phyloP scores from a whole-genome alignment of 1,140 invertebrate species.

The Solen grandis region DNA sequence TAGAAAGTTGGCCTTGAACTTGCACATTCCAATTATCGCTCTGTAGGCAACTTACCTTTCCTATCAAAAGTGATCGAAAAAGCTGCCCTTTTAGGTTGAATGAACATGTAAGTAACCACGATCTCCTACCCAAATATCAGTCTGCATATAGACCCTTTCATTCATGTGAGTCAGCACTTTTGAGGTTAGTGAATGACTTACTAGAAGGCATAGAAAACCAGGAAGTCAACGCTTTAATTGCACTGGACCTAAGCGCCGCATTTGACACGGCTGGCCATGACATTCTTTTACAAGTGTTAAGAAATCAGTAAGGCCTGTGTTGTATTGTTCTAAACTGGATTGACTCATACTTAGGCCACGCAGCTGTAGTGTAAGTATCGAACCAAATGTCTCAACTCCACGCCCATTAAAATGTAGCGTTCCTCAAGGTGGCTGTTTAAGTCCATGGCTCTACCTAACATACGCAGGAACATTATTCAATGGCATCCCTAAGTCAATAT shows the following conservation, averaged over 20 bases:
- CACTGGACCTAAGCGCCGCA: constrained; percentile 7
- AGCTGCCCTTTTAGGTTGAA: constrained; percentile 28
- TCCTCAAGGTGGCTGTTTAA: constrained; percentile 10
- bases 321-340: not conserved
- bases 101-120: constrained; percentile 19
- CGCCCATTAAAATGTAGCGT: constrained; percentile 6
- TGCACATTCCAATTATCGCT: not conserved
- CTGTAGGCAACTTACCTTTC: constrained; percentile 9
- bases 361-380: constrained; percentile 11
- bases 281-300: not conserved
- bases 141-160: constrained; percentile 26
- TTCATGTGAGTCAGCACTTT: constrained; percentile 28
- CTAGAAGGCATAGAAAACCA: constrained; percentile 38
- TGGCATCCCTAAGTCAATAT: not conserved
- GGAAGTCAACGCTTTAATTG: constrained; percentile 14
- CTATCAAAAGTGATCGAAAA: constrained; percentile 48
- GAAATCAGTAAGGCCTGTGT: constrained; percentile 2
- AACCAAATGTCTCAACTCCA: not conserved
- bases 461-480: constrained; percentile 7
- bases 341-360: constrained; percentile 14
- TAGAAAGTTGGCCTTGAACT: constrained; percentile 23
- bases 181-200: constrained; percentile 26
- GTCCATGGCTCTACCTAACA: constrained; percentile 12
- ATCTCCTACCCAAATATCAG: constrained; percentile 21
- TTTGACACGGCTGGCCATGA: constrained; percentile 15